A percentile compares a stretch with the other conserved stretches of the same genome.
These are phyloP conservation scores for Rallus limicola DNA, from an alignment of 2,113 vertebrate species.

Conservation along the genomic window DNA sequence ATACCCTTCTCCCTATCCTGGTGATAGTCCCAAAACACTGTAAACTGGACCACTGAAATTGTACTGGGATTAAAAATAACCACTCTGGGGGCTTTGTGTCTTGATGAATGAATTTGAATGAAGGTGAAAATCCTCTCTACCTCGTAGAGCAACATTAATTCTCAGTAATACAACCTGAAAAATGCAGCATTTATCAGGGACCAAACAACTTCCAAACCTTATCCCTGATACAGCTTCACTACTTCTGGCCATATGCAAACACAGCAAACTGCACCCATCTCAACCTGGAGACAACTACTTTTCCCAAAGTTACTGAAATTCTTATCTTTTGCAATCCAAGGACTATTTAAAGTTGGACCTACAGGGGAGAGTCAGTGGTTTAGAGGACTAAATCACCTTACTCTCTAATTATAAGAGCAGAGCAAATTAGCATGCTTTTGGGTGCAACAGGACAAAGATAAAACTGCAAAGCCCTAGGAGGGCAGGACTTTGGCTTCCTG, in stretches of 20 bases:
- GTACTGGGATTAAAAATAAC: slow-evolving; percentile 29
- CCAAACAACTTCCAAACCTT: background rate
- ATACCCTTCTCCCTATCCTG: background rate
- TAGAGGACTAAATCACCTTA: background rate
- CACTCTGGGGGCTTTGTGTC: background rate
- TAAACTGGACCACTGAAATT: background rate
- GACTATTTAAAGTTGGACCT: background rate
- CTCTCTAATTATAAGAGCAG: background rate
- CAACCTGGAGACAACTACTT: background rate
- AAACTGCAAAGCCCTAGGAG: background rate
- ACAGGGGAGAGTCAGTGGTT: background rate
- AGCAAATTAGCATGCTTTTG: background rate
- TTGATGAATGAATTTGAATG: background rate
- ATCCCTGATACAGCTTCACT: background rate
- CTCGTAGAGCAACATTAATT: background rate
- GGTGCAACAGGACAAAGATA: background rate
- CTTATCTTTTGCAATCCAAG: background rate
- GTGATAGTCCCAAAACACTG: background rate
- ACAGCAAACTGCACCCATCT: background rate
- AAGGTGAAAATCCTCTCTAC: background rate
- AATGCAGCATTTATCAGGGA: background rate
- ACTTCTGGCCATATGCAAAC: background rate
- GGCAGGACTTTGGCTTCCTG: background rate
- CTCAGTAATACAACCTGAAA: background rate
- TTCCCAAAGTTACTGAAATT: background rate